Evolutionary conservation across 2,797 vertebrate genomes (phyloP).

Genomic region (Platalea minor): DNA sequence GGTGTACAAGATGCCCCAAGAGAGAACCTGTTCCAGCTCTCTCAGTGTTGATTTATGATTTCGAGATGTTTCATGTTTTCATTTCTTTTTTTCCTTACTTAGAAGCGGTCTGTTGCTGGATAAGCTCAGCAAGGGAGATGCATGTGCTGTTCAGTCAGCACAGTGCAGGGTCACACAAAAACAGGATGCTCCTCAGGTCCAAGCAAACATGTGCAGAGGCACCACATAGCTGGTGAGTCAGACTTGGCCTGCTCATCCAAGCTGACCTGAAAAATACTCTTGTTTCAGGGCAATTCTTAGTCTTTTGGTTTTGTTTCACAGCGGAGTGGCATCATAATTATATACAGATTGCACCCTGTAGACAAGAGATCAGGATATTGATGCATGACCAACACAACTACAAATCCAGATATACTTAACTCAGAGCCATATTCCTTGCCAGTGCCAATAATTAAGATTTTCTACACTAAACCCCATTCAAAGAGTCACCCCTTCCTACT

Average conservation of each 20-base stretch:
- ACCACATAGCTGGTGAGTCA: background rate
- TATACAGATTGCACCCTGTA: background rate
- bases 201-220: rapidly evolving
- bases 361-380: background rate
- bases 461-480: background rate
- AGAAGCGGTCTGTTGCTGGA: background rate
- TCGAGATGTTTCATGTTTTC: background rate
- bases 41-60: background rate
- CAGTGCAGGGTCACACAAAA: background rate
- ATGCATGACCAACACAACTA: background rate
- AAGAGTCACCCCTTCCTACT: background rate
- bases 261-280: background rate
- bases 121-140: background rate
- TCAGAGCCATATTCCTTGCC: background rate
- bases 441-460: background rate
- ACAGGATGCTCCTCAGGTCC: background rate
- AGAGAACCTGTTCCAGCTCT: background rate
- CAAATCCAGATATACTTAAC: background rate
- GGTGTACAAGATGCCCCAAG: rapidly evolving
- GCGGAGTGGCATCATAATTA: background rate
- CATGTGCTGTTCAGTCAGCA: rapidly evolving
- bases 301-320: background rate
- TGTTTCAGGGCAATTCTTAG: background rate
- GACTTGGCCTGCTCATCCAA: background rate
- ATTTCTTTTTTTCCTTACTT: background rate